phyloP scores from a whole-genome alignment of 2,888 invertebrate genomes.

The Diarsia brunnea region DNA sequence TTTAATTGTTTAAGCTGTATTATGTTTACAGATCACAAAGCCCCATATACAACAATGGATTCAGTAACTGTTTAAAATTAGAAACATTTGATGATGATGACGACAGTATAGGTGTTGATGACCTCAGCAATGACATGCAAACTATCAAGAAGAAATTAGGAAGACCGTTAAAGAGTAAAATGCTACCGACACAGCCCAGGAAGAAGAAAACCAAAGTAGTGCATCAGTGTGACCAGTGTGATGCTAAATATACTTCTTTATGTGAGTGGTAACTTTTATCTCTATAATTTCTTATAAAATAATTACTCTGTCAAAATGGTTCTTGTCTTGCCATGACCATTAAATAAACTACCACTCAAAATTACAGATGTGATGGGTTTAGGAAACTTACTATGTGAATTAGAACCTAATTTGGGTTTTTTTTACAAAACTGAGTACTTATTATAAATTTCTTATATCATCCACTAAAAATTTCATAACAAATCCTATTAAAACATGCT shows the following conservation, averaged over 20 bases:
- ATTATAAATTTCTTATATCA: not conserved
- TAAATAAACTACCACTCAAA: not conserved
- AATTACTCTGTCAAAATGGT: not conserved
- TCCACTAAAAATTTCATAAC: not conserved
- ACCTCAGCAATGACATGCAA: slow-evolving; percentile 65
- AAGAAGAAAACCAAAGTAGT: slow-evolving; percentile 74
- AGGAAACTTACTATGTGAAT: not conserved
- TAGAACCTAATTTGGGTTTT: not conserved
- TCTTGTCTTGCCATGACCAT: not conserved
- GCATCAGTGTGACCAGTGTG: slow-evolving; percentile 85
- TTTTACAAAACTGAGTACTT: not conserved
- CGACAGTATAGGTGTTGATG: slow-evolving; percentile 69
- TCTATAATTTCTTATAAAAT: not conserved
- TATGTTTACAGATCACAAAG: slow-evolving; percentile 75
- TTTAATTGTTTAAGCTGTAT: not conserved
- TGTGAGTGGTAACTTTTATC: slow-evolving; percentile 70
- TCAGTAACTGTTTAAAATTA: slow-evolving; percentile 70
- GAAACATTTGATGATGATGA: slow-evolving; percentile 76
- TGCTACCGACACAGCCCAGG: slow-evolving; percentile 63
- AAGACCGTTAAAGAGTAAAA: slow-evolving; percentile 64
- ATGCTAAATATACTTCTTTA: slow-evolving; percentile 82
- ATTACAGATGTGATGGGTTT: not conserved
- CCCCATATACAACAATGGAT: slow-evolving; percentile 74
- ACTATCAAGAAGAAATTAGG: slow-evolving; percentile 66
- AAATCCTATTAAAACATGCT: not conserved